Evolutionary conservation across 2,888 invertebrate species (phyloP).

Genomic region (Megaustenia siamemsis): DNA sequence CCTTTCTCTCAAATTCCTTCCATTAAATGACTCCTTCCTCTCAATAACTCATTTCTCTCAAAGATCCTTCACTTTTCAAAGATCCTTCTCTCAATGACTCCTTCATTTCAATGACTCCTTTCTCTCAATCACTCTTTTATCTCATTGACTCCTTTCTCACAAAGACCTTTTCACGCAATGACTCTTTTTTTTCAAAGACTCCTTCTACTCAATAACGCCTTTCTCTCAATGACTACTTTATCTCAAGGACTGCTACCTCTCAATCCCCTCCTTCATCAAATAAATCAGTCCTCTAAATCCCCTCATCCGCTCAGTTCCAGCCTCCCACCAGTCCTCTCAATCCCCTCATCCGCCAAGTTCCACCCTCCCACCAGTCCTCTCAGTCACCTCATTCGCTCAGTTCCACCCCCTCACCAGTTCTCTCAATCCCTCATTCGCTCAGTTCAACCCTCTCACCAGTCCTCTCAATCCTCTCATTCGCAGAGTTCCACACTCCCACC

Average conservation of each 20-base stretch:
- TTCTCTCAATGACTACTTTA: not conserved
- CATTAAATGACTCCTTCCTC: too few species aligned
- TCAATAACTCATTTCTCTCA: too few species aligned
- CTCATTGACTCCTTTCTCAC: not conserved
- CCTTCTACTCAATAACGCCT: not conserved
- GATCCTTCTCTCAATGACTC: not conserved
- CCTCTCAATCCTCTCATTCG: too few species aligned
- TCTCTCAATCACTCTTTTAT: too few species aligned
- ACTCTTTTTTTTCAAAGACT: not conserved
- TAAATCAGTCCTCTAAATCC: not conserved
- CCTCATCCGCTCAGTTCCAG: not conserved
- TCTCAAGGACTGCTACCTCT: not conserved
- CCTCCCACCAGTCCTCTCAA: not conserved
- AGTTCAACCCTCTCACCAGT: too few species aligned
- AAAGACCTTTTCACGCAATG: not conserved
- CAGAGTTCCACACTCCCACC: too few species aligned
- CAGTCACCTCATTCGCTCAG: too few species aligned
- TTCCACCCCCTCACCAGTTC: too few species aligned
- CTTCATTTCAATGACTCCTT: too few species aligned
- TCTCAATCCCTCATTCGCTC: too few species aligned
- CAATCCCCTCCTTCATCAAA: not conserved
- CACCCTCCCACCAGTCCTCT: not conserved
- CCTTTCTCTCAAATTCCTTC: too few species aligned
- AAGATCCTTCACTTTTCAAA: not conserved
- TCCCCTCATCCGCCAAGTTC: not conserved